Base-by-base conservation (phyloP, 1,140 invertebrate species). In the Cydia fagiglandana region DNA sequence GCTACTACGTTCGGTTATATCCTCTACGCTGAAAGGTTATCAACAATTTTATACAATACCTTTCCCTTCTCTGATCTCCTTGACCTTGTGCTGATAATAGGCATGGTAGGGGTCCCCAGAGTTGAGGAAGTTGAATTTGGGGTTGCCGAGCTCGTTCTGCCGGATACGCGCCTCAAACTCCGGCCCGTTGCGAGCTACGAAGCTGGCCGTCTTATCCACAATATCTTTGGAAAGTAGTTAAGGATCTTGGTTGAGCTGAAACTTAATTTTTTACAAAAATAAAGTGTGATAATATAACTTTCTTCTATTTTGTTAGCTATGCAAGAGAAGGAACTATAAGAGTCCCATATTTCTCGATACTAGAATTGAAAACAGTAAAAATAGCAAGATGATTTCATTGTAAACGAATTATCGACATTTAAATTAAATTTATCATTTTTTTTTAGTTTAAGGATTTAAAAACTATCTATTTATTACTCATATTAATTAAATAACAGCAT, bases 51-150 rank as follows among this genome's bases (percentile, higher is more conserved):
- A 24, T 24, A 24, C 56, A 78, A 92, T 90, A 95, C 95, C 95
- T 95, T 97, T 98, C 50, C 98, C 98, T 88, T 99, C 98, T 78
- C 96, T 95, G 86, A 99, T 98, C 87, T 99, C 98, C 87, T 98
- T 98, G 30, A 99, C 98, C 93, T 99, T 99, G 88, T 99, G 97
- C 82, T 99, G 96, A 94, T 99, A 99, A 86, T 99, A 99, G 0
- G 98, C 98, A 96, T 99, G 97, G 88, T 99, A 99, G 0, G 99
- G 99, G 94, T 99, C 99, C 1, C 97, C 97, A 78, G 96, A 94
- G 86, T 98, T 99, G n/a, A 99, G 94, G 89, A 99, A 99, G 90
- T 98, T 98, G 86, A 99, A 99, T 88, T 99, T 99, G 2, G 98
- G 97, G 93, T 99, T 99, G 53, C 98, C 98, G 80, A 98, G 94